These are phyloP conservation scores for Ambastaia sidthimunki DNA, from an alignment of 2,797 vertebrate species.

Conservation along the genomic window DNA sequence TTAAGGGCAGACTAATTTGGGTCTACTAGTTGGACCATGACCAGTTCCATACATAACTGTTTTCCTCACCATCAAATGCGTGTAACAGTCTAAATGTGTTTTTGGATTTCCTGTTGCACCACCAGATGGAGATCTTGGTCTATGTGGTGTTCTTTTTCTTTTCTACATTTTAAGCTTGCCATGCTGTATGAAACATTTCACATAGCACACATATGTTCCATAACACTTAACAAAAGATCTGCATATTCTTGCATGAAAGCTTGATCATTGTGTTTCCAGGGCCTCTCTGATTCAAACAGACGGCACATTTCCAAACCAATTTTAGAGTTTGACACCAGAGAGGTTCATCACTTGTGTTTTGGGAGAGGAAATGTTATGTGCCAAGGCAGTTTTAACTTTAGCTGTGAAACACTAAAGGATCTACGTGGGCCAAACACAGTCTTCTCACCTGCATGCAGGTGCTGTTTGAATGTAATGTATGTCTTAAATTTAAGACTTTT, in stretches of 20 bases:
- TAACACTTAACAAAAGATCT: neutral
- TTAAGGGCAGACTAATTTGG: neutral
- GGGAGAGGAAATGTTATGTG: neutral
- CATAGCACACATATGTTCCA: neutral
- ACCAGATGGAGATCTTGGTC: constrained; percentile 4
- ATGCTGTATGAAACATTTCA: constrained; percentile 10
- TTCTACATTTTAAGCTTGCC: neutral
- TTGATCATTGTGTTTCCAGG: neutral
- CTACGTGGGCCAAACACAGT: constrained; percentile 70
- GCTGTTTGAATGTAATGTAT: constrained; percentile 77
- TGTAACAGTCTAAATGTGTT: neutral
- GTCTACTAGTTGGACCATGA: neutral
- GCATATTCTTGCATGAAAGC: neutral
- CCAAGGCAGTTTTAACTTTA: neutral
- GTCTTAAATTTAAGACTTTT: constrained; percentile 62
- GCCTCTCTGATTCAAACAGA: neutral
- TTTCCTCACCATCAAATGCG: neutral
- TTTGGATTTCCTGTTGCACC: neutral
- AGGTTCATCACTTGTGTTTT: neutral
- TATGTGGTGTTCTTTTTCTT: constrained; percentile 15
- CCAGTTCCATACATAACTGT: neutral
- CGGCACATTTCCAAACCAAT: neutral
- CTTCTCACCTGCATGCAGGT: constrained; percentile 73
- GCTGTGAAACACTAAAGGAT: neutral
- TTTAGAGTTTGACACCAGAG: neutral